These are phyloP conservation scores for Calidris pugnax DNA, from an alignment of 2,113 vertebrate genomes.

Conservation along the genomic window DNA sequence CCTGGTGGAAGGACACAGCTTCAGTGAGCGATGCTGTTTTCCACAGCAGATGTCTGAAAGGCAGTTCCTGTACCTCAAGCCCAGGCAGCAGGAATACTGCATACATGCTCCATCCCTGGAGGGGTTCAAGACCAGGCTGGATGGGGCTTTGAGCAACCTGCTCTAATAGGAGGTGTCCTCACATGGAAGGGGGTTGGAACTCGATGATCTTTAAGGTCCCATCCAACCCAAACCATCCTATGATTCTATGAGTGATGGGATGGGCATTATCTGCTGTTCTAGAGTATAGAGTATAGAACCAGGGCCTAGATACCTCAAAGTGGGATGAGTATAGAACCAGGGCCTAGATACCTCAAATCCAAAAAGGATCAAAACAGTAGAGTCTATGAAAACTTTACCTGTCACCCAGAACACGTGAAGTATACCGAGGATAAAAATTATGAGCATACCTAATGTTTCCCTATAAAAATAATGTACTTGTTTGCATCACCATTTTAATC, in stretches of 20 bases:
- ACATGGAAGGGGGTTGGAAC: too few relatives aligned
- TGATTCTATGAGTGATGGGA: too few relatives aligned
- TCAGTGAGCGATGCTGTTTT: neutral
- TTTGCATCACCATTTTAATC: neutral
- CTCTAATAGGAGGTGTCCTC: too few relatives aligned
- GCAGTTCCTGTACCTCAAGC: neutral
- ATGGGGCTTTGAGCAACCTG: too few relatives aligned
- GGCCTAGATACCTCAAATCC: neutral
- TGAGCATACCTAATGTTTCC: neutral
- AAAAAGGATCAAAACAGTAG: neutral
- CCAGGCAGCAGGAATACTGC: neutral
- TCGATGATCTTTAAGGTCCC: too few relatives aligned
- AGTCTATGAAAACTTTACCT: neutral
- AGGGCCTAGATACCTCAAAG: too few relatives aligned
- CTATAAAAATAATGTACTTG: neutral
- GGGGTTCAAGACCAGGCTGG: too few relatives aligned
- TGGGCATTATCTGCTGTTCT: neutral
- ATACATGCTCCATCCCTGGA: too few relatives aligned
- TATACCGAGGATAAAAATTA: neutral
- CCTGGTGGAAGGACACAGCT: neutral
- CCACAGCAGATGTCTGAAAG: neutral
- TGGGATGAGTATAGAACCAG: neutral
- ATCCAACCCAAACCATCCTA: too few relatives aligned
- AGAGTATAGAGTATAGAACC: neutral
- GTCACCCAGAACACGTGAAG: neutral